These are phyloP conservation scores for Drosophila varians DNA, from an alignment of 1,140 invertebrate species.

Conservation along the genomic window DNA sequence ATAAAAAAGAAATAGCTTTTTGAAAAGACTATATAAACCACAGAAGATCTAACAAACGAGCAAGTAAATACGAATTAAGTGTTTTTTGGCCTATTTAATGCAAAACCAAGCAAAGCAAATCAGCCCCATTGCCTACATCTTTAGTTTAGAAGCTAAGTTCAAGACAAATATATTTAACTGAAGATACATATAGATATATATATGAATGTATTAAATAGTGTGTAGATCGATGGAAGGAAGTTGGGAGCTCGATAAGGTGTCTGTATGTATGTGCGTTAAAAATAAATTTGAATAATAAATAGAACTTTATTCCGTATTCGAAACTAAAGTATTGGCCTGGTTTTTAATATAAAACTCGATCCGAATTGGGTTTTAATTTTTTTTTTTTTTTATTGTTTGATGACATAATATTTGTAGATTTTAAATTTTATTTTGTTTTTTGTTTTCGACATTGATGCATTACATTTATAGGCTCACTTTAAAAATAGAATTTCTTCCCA, in stretches of 20 bases:
- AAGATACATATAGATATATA: slow-evolving; percentile 39
- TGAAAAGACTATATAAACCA: slow-evolving; percentile 48
- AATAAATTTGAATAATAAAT: slow-evolving; percentile 73
- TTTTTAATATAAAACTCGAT: slow-evolving; percentile 10
- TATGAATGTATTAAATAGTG: slow-evolving; percentile 76
- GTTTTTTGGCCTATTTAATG: slow-evolving; percentile 47
- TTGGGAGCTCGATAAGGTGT: slow-evolving; percentile 31
- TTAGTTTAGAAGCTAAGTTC: slow-evolving; percentile 77
- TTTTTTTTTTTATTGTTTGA: slow-evolving; percentile 57
- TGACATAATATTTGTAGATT: slow-evolving; percentile 76
- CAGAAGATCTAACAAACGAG: slow-evolving; percentile 28
- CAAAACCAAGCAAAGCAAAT: slow-evolving; percentile 22
- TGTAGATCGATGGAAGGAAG: slow-evolving; percentile 61
- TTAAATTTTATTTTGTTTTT: slow-evolving; percentile 38
- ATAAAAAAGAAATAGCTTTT: slow-evolving; percentile 45
- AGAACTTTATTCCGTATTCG: slow-evolving; percentile 72
- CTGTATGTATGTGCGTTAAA: slow-evolving; percentile 70
- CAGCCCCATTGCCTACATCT: slow-evolving; percentile 72
- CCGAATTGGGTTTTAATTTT: slow-evolving; percentile 63
- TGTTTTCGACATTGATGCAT: slow-evolving; percentile 63
- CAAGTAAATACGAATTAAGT: too few species aligned
- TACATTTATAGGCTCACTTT: slow-evolving; percentile 72
- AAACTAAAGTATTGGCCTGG: neutral
- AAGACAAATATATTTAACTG: slow-evolving; percentile 63
- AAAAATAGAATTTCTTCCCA: slow-evolving; percentile 68